Evolutionary conservation across 1,140 invertebrate species (phyloP).

Genomic region (Propsilocerus akamusi): DNA sequence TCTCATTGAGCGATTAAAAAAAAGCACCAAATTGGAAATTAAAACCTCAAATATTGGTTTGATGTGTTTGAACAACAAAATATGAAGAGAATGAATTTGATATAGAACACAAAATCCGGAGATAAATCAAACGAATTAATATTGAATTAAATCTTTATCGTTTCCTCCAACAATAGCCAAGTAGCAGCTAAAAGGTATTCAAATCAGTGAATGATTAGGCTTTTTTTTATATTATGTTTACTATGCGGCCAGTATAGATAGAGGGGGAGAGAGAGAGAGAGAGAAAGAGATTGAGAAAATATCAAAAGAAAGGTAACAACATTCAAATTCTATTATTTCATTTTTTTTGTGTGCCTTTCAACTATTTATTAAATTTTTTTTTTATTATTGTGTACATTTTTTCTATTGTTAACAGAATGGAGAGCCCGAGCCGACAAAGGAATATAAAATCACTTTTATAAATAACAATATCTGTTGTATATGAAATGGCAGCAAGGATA

Average conservation of each 20-base stretch:
- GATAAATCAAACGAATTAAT: slow-evolving; percentile 1
- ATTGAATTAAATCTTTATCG: slow-evolving; percentile 2
- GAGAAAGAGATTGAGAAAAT: not conserved
- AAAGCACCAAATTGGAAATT: too few relatives aligned
- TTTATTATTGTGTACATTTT: not conserved
- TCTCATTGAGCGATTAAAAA: too few relatives aligned
- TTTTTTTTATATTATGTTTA: slow-evolving; percentile 4
- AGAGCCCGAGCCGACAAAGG: slow-evolving; percentile 3
- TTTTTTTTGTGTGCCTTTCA: not conserved
- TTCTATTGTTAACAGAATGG: not conserved
- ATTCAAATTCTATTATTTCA: not conserved
- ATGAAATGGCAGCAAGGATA: too few relatives aligned
- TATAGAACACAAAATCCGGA: too few relatives aligned
- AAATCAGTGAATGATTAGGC: slow-evolving; percentile 3
- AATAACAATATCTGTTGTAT: too few relatives aligned
- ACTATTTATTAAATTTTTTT: not conserved
- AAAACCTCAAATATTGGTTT: too few relatives aligned
- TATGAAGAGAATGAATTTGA: too few relatives aligned
- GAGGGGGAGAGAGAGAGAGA: too few relatives aligned
- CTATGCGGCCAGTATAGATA: not conserved
- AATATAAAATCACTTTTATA: slow-evolving; percentile 2
- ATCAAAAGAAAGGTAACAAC: not conserved
- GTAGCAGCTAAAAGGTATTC: not conserved
- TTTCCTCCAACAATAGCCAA: not conserved
- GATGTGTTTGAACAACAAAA: too few relatives aligned